Evolutionary conservation across 2,113 vertebrate genomes (phyloP).

Genomic region (Pterocles orientalis): DNA sequence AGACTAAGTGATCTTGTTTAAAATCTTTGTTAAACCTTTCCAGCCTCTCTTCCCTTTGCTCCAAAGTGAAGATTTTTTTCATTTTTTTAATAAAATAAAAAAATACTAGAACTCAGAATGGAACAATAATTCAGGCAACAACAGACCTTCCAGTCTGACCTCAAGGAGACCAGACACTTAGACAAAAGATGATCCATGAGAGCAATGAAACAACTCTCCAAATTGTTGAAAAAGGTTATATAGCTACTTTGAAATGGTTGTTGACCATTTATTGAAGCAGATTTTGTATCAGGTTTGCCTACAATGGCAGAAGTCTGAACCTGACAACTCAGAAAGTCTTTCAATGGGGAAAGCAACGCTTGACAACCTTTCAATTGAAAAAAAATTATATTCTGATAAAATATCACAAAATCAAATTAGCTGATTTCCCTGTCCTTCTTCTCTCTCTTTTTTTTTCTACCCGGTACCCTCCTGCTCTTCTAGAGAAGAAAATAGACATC

Average conservation of each 20-base stretch:
- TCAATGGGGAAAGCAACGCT: background rate
- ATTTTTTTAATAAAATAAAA: too few species aligned
- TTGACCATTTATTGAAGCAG: background rate
- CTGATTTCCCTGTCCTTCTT: background rate
- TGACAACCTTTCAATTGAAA: background rate
- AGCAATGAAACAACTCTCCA: background rate
- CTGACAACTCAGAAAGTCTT: background rate
- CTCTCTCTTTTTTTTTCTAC: background rate
- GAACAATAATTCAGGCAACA: background rate
- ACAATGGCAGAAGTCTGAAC: background rate
- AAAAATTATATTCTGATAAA: background rate
- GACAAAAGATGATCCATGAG: background rate
- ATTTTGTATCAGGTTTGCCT: background rate
- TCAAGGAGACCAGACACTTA: background rate
- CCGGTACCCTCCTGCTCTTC: background rate
- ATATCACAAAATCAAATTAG: background rate
- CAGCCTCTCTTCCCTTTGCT: background rate
- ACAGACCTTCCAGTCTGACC: background rate
- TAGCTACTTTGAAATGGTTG: background rate
- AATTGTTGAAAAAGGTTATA: rapidly evolving
- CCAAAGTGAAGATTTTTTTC: background rate
- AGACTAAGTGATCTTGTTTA: background rate
- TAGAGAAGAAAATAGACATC: background rate
- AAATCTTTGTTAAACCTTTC: background rate
- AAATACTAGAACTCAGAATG: background rate